Evolutionary conservation across 2,888 invertebrate genomes (phyloP).

Genomic region (Chromoteleia sp.): DNA sequence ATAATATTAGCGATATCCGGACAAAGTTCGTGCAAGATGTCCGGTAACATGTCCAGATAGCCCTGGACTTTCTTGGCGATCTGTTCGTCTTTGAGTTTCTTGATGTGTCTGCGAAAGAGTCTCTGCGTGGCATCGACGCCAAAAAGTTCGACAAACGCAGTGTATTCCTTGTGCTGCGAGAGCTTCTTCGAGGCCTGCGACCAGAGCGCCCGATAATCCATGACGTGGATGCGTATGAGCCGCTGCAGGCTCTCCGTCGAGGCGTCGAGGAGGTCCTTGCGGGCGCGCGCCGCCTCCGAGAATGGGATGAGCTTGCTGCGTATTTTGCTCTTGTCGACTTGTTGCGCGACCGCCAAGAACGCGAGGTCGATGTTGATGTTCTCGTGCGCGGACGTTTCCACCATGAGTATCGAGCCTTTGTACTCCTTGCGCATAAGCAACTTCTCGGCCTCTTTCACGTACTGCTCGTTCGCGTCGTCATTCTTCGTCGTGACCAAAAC

Average conservation of each 20-base stretch:
- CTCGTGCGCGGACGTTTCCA: slow-evolving; percentile 98
- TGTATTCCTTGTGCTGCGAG: slow-evolving; percentile 94
- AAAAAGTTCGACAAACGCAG: slow-evolving; percentile 94
- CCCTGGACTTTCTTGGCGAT: slow-evolving; percentile 90
- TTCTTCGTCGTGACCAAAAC: slow-evolving; percentile 98
- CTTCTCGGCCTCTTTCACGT: slow-evolving; percentile 94
- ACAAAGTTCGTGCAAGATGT: slow-evolving; percentile 91
- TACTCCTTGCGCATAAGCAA: slow-evolving; percentile 96
- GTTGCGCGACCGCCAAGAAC: slow-evolving; percentile 94
- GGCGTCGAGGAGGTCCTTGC: slow-evolving; percentile 94
- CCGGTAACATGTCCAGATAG: slow-evolving; percentile 91
- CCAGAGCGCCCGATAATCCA: slow-evolving; percentile 94
- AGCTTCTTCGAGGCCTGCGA: slow-evolving; percentile 94
- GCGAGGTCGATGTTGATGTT: slow-evolving; percentile 98
- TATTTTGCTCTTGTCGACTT: slow-evolving; percentile 95
- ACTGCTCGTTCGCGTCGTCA: slow-evolving; percentile 95
- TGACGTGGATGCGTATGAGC: slow-evolving; percentile 93
- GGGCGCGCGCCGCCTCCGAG: slow-evolving; percentile 93
- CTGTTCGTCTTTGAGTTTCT: slow-evolving; percentile 92
- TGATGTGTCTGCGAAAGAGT: slow-evolving; percentile 91
- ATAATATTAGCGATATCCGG: slow-evolving; percentile 88
- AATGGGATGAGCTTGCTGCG: slow-evolving; percentile 90
- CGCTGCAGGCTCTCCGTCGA: slow-evolving; percentile 96
- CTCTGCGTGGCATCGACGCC: slow-evolving; percentile 93
- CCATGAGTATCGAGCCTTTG: slow-evolving; percentile 93